Conservation (phyloP, 2,888 invertebrate genomes). For the Rhagium mordax region DNA sequence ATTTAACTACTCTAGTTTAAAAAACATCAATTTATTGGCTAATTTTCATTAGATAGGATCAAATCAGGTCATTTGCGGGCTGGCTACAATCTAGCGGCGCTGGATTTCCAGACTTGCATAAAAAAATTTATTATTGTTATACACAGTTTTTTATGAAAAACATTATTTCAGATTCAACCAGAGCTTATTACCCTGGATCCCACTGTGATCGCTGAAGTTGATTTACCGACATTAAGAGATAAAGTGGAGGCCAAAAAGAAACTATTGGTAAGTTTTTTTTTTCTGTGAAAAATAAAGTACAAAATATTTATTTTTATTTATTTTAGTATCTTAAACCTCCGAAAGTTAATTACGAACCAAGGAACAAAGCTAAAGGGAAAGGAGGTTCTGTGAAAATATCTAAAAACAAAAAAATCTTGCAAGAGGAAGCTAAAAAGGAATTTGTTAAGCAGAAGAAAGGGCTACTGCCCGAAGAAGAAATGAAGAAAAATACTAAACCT, state of each 20-base stretch:
- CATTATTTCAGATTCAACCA: slow-evolving; percentile 82
- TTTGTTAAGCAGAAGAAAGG: slow-evolving; percentile 71
- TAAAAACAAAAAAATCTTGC: slow-evolving; percentile 83
- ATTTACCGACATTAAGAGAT: slow-evolving; percentile 84
- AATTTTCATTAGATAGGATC: too few species aligned
- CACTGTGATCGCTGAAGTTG: slow-evolving; percentile 85
- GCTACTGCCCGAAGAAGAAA: slow-evolving; percentile 66
- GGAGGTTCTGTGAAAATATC: slow-evolving; percentile 83
- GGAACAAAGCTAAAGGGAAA: slow-evolving; percentile 83
- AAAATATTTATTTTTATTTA: slow-evolving; percentile 40
- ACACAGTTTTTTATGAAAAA: too few species aligned
- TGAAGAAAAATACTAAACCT: slow-evolving; percentile 58
- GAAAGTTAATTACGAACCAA: slow-evolving; percentile 82
- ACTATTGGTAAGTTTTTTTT: slow-evolving; percentile 73
- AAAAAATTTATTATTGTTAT: too few species aligned
- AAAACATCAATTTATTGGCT: too few species aligned
- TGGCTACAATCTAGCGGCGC: too few species aligned
- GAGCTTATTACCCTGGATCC: slow-evolving; percentile 95
- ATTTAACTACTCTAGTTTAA: too few species aligned
- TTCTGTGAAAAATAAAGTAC: background rate
- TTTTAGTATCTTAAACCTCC: slow-evolving; percentile 84
- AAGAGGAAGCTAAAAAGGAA: slow-evolving; percentile 78
- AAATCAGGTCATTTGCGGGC: too few species aligned
- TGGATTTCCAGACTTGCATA: too few species aligned
- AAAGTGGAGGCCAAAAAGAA: slow-evolving; percentile 84